These are phyloP conservation scores for Rhagologus leucostigma DNA, from an alignment of 2,113 vertebrate genomes.

Conservation along the genomic window DNA sequence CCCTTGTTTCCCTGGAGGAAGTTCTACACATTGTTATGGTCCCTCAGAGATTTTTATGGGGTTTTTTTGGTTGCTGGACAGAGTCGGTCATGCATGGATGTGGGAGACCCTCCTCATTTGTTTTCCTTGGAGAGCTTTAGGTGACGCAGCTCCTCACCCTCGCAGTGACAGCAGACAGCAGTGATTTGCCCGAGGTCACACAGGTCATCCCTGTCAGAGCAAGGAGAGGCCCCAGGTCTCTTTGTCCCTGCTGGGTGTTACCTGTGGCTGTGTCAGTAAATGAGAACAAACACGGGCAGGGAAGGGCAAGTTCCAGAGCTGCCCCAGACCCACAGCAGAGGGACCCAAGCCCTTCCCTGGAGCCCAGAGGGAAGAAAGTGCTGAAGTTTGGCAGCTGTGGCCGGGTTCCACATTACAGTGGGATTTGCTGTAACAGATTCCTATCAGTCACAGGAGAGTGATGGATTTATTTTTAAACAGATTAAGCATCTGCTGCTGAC, in stretches of 20 bases:
- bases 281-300: accelerated
- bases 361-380: neutral
- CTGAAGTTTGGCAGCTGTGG: neutral
- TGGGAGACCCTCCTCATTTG: accelerated
- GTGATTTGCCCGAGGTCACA: neutral
- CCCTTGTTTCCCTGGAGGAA: too few species aligned
- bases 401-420: neutral
- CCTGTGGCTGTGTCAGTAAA: neutral
- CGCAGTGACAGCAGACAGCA: accelerated
- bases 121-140: neutral
- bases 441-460: neutral
- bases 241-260: accelerated
- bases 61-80: neutral
- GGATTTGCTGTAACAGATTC: conserved; percentile 13
- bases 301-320: accelerated
- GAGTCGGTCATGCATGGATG: accelerated
- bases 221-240: too few species aligned
- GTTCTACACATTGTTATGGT: accelerated
- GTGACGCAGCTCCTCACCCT: neutral
- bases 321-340: neutral
- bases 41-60: too few species aligned
- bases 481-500: conserved; percentile 52
- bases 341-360: neutral
- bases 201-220: accelerated
- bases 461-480: conserved; percentile 43